phyloP scores from a whole-genome alignment of 2,113 vertebrate genomes.

The Bolborhynchus lineola region DNA sequence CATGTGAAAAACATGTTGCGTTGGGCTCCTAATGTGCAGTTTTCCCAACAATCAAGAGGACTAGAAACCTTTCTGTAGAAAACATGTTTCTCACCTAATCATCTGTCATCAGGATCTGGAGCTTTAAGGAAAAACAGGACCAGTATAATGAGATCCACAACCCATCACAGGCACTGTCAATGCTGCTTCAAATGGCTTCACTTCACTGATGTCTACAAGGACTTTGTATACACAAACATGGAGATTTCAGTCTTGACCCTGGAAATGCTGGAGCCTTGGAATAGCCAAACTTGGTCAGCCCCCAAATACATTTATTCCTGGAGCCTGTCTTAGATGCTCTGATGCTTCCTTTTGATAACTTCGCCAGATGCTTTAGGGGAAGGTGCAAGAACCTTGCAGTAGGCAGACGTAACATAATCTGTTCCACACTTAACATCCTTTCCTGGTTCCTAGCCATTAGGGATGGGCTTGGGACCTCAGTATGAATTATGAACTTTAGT shows the following conservation, averaged over 20 bases:
- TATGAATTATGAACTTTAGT: background rate
- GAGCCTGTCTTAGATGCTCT: background rate
- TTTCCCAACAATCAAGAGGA: background rate
- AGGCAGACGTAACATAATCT: background rate
- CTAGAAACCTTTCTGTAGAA: background rate
- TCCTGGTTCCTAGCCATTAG: background rate
- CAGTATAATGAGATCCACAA: background rate
- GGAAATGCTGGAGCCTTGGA: background rate
- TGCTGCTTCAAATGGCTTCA: background rate
- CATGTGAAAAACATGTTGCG: background rate
- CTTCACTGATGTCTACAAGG: background rate
- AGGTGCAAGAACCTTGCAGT: background rate
- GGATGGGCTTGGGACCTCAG: background rate
- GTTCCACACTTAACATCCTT: background rate
- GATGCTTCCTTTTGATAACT: slow-evolving; percentile 12
- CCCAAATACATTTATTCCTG: background rate
- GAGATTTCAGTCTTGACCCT: background rate
- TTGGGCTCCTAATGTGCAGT: background rate
- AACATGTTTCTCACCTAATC: background rate
- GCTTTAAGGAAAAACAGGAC: background rate
- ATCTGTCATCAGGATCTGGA: background rate
- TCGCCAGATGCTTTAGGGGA: slow-evolving; percentile 32
- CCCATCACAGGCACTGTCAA: background rate
- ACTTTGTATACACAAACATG: background rate
- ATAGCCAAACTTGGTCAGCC: background rate